Base-by-base conservation (phyloP, 2,888 invertebrate genomes). In the Eristalinus aeneus region DNA sequence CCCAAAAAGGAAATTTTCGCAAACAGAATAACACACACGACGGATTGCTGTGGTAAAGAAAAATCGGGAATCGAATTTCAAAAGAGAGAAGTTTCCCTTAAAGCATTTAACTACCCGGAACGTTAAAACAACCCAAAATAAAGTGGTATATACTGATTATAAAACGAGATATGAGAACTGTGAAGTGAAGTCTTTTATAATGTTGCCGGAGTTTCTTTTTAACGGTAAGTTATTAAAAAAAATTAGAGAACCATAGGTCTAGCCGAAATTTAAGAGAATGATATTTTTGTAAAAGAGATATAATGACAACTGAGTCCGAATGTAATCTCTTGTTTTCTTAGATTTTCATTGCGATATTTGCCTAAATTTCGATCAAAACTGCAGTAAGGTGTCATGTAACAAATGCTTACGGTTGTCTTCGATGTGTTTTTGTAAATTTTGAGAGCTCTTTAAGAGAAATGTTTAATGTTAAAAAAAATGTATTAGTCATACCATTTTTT, bases 11-110 rank as follows among this genome's bases (percentile, higher is more conserved):
- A 68, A 89, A 90, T 90, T 89, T 89, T 90, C 89, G 89, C 79
- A 89, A 88, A 89, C 89, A 90, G 80, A 77, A 85, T 27, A 81
- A 64, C 75, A 76, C 68, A 76, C 72, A 77, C 86, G 86, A 78
- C 77, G 78, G 76, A 78, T 76, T 76, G 63, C 16, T 1, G 46
- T 20, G 39, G 65, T 71, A 63, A 58, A 64, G 58, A 27, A 56
- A 71, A 82, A 78, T 69, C 77, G 89, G 91, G 91, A 90, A 90
- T 92, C 91, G 90, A 90, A 91, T 92, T 92, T 91, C 91, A 92
- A 79, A 87, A 87, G 87, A 87, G 87, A 87, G 75, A 67, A 79
- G 75, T 36, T 79, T 82, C 86, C 77, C 82, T 74, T 86, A 74
- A n/a, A 27, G 16, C 72, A 65, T 67, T 27, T 23, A 46, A 54